Percentiles rank a stretch among this genome's conserved stretches.
phyloP scores from a whole-genome alignment of 2,113 vertebrate species.

The Aegithalos caudatus region DNA sequence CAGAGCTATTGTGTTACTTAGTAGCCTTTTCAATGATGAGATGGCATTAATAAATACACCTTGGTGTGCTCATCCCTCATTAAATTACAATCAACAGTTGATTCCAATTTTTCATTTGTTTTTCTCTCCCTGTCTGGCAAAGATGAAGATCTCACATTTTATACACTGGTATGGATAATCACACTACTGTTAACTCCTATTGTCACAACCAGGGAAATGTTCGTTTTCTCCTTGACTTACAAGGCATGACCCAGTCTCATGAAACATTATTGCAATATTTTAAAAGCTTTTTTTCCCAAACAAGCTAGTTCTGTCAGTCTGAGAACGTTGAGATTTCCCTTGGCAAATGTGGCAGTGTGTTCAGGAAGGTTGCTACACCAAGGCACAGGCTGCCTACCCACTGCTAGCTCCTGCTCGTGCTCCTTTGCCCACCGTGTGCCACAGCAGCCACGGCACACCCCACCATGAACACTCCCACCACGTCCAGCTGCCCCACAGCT shows the following conservation, averaged over 20 bases:
- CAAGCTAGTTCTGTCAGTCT: rapidly evolving
- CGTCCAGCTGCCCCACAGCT: neutral
- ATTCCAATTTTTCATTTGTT: neutral
- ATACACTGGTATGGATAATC: neutral
- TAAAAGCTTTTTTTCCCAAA: neutral
- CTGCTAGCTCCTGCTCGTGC: neutral
- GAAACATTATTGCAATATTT: neutral
- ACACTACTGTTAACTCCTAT: neutral
- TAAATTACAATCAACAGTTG: neutral
- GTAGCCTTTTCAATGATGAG: neutral
- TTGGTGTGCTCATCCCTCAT: neutral
- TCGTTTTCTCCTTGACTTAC: neutral
- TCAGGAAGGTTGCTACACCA: neutral
- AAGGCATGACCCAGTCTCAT: neutral
- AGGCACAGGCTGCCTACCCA: neutral
- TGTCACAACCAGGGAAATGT: neutral
- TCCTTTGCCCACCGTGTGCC: neutral
- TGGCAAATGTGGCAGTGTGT: neutral
- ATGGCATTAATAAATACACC: neutral
- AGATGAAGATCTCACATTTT: neutral
- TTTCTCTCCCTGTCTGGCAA: neutral
- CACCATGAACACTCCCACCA: neutral
- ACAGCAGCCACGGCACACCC: rapidly evolving
- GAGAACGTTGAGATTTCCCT: neutral
- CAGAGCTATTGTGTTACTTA: neutral